Percentiles rank a stretch among this genome's conserved stretches.
These are phyloP conservation scores for Therioaphis trifolii DNA, from an alignment of 2,888 invertebrate species.

Conservation along the genomic window DNA sequence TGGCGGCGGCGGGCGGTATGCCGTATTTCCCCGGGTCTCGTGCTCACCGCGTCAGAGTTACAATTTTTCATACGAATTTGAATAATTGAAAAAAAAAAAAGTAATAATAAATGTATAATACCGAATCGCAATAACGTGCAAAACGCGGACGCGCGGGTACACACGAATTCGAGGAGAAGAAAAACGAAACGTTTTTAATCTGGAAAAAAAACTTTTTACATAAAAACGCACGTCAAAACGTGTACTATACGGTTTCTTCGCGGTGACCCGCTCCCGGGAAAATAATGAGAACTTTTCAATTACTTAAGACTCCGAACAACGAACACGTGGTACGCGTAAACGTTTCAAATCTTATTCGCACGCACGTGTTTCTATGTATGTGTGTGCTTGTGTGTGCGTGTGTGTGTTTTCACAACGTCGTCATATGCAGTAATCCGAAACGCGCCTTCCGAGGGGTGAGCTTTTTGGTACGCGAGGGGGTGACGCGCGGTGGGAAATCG, in stretches of 20 bases:
- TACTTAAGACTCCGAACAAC: background rate
- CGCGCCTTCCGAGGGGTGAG: too few species aligned
- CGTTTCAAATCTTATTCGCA: too few species aligned
- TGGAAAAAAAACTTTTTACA: background rate
- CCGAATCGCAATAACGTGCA: background rate
- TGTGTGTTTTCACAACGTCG: too few species aligned
- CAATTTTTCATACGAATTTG: background rate
- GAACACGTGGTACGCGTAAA: too few species aligned
- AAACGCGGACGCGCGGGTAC: background rate
- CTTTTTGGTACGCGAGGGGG: too few species aligned
- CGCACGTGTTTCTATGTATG: too few species aligned
- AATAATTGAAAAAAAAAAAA: too few species aligned
- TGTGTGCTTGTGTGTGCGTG: too few species aligned
- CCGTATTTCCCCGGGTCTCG: too few species aligned
- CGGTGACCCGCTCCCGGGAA: background rate
- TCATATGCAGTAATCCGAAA: too few species aligned
- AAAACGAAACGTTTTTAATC: conserved; percentile 1
- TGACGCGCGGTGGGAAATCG: too few species aligned
- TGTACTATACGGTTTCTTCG: background rate
- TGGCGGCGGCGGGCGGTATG: too few species aligned
- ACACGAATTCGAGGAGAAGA: background rate
- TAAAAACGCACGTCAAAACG: background rate
- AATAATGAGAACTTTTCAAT: background rate
- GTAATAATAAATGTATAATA: background rate
- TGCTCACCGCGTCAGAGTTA: background rate